These are phyloP conservation scores for Gnathonemus echidnorhynchus DNA, from an alignment of 2,113 vertebrate genomes.

Conservation along the genomic window DNA sequence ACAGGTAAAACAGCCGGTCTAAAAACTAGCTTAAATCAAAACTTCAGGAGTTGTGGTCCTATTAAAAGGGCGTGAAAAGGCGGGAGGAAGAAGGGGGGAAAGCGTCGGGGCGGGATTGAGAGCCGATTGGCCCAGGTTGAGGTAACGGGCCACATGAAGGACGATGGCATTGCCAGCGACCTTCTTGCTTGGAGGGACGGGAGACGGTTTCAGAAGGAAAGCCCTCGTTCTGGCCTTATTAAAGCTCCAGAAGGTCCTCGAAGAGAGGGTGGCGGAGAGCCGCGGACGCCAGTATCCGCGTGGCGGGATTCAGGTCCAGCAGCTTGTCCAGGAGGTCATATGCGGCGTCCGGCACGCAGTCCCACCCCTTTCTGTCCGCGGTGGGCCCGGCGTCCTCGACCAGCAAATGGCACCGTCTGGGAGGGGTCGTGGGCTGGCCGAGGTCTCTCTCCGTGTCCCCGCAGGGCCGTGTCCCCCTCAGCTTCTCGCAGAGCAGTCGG, in stretches of 20 bases:
- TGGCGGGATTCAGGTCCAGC: constrained; percentile 85
- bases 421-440: background rate
- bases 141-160: background rate
- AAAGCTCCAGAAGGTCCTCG: constrained; percentile 46
- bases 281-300: constrained; percentile 78
- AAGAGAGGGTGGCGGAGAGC: constrained; percentile 83
- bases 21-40: background rate
- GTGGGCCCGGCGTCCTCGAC: constrained; percentile 3
- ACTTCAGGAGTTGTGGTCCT: background rate
- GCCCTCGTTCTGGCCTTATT: background rate
- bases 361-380: constrained; percentile 67
- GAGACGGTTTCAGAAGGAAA: background rate
- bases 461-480: constrained; percentile 58
- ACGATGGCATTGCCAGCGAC: background rate
- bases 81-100: background rate
- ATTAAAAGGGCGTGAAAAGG: background rate
- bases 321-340: constrained; percentile 89
- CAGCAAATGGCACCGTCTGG: constrained; percentile 11
- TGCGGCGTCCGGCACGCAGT: constrained; percentile 74
- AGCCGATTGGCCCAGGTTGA: background rate
- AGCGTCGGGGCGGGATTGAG: background rate
- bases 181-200: background rate
- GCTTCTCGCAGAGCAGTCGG: constrained; percentile 77
- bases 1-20: background rate
- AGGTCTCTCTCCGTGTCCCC: constrained; percentile 12